Conservation (phyloP, 1,140 invertebrate species). For the Plutomurus gul region DNA sequence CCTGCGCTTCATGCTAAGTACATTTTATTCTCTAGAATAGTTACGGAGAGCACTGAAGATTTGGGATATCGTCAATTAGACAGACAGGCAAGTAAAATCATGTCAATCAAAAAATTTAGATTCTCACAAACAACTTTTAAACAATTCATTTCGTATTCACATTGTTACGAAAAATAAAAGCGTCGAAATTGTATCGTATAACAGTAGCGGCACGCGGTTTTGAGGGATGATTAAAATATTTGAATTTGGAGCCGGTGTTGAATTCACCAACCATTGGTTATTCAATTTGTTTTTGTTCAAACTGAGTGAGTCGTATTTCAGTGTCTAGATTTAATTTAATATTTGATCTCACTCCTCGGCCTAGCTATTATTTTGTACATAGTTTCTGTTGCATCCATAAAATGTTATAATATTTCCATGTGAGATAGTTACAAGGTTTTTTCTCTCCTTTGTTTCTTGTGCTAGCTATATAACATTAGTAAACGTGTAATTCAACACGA, state of each 20-base stretch:
- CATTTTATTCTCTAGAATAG: background rate
- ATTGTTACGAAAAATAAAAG: background rate
- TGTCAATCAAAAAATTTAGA: background rate
- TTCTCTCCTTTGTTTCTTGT: background rate
- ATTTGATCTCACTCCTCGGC: too few relatives aligned
- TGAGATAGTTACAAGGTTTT: background rate
- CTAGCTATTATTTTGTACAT: too few relatives aligned
- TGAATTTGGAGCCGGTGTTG: too few relatives aligned
- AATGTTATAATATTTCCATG: too few relatives aligned
- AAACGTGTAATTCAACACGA: background rate
- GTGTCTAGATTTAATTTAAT: too few relatives aligned
- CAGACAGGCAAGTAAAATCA: slow-evolving; percentile 6
- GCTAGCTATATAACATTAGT: background rate
- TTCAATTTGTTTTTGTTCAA: too few relatives aligned
- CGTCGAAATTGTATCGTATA: too few relatives aligned
- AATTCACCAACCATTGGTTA: too few relatives aligned
- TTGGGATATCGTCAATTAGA: background rate
- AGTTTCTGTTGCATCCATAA: too few relatives aligned
- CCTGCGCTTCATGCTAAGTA: background rate
- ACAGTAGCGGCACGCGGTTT: too few relatives aligned
- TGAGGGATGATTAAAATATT: too few relatives aligned
- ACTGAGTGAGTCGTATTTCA: too few relatives aligned
- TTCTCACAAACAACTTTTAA: background rate
- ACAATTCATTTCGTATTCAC: background rate
- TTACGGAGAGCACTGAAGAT: background rate